Evolutionary conservation across 2,888 invertebrate genomes (phyloP), one percentile per base, ranked within the genome.

Genomic region (Oegoconia quadripuncta): DNA sequence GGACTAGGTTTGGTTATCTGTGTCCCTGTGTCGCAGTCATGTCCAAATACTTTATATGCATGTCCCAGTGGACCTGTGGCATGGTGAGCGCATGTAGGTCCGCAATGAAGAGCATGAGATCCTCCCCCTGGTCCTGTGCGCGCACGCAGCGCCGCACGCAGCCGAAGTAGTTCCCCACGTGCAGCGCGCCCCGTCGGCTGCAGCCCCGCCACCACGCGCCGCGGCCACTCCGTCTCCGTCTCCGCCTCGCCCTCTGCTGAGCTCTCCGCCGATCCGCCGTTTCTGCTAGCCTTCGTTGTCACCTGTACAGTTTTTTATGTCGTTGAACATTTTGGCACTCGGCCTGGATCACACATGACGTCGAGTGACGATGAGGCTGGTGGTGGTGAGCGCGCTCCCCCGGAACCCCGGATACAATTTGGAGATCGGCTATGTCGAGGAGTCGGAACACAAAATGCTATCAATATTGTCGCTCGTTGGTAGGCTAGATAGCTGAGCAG

Each of bases 151-250:
- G 93, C 42, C 91, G 90, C 45, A 99, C 90, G 1, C 97, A 98
- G 8, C 98, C 98, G 55, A 98, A 92, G 86, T 98, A 99, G 88
- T 99, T 99, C 8, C 99, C 99, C 34, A 99, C 86, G 79, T 99
- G 99, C 44, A 98, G 89, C 3, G 91, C 86, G 12, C 99, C 99
- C n/a, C 0, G 98, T 98, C 0, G 99, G 99, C 82, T 99, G 99
- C 65, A 99, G 93, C 9, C 98, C 99, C 0, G 98, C 96, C 62
- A 98, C 95, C 59, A 97, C 89, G 56, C 90, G 90, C 38, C 82
- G 88, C 3, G 89, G 88, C 88, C 90, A 91, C 23, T 51, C 42
- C 14, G 48, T 44, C 8, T 16, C 25, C 14, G 18, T 40, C 7
- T 8, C 28, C 14, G 12, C 29, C 31, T 8, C 25, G 13, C 17